Base-by-base conservation (phyloP, 2,888 invertebrate species). In the Dione vanillae region DNA sequence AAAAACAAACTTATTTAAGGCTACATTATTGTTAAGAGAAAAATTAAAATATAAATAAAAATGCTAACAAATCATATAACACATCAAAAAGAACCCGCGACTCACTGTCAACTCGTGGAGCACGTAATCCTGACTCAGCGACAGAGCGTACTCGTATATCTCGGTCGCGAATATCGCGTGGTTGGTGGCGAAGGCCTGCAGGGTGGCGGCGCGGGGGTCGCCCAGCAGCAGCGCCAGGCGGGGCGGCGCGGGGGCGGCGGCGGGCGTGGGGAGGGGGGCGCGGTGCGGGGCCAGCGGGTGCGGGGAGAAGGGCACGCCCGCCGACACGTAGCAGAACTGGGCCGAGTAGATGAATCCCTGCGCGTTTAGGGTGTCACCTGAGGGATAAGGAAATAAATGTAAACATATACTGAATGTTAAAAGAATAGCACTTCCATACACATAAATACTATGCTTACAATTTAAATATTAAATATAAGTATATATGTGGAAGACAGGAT, bases 291-390 rank as follows among this genome's bases (percentile, higher is more conserved):
- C 75, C 47, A 80, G 86, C 80, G 73, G 89, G 88, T 92, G 91
- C 51, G 81, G 85, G 35, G 94, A 91, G 85, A 95, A 94, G 64
- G 93, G 94, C 72, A 95, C 94, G 80, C 97, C 96, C 1, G 96
- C 98, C 91, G 98, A 96, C 80, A 99, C 92, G 93, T 99, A 99
- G 89, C 99, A 99, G 90, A 99, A 98, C 88, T 99, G 99, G 35
- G 99, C 98, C 1, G 98, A 98, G 91, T 96, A 96, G 68, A 97
- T 90, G 80, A 97, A 96, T 12, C 98, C 98, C 76, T 97, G 95
- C 68, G 94, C 89, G 70, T 94, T 87, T 14, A 97, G 90, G 0
- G 96, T 95, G 86, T 97, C 97, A 0, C 96, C 96, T 95, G 82
- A 0, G 12, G 19, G 16, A 1, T n/a, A n/a, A n/a, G n/a, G n/a